Evolutionary conservation across 2,888 invertebrate genomes (phyloP), one percentile per base, ranked within the genome.

Genomic region (Nasonovia ribisnigri): DNA sequence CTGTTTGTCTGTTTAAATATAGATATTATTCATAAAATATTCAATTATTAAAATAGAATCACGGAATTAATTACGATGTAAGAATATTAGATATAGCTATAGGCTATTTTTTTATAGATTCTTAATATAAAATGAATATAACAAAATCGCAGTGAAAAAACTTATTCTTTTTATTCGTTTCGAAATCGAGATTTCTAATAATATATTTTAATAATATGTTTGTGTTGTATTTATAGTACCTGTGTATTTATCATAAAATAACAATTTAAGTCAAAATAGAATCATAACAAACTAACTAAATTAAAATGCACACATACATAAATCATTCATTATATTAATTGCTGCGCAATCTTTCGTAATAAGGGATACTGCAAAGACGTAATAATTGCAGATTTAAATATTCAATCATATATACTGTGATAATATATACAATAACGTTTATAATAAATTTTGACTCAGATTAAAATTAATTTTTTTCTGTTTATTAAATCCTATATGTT

Each of bases 11-110:
- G 20, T 48, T 46, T n/a, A n/a, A 46, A 43, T 46, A 57, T 57
- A 88, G n/a, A n/a, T 20, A 67, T 51, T 36, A 89, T 60, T 89
- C 57, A 36, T 89, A 60, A 43, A 89, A 43, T 43, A 60, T 43
- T 89, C 16, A 29, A 57, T 57, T 42, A 57, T 43, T 5, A 57
- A 57, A 88, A 54, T 54, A 88, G 54, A 88, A 57, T 88, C 57
- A 88, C n/a, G 26, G 29, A 89, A 89, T 43, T 89, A 60, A 89
- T 54, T 36, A 88, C 54, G 43, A 36, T 57, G 54, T 57, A 57
- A 42, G 29, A 57, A 57, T 88, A 42, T 16, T 88, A n/a, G n/a
- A n/a, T n/a, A 11, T 24, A 36, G 86, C 24, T 42, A 42, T 36
- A n/a, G 8, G 24, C n/a, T 54, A 42, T 51, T 42, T 36, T 42